Evolutionary conservation across 2,113 vertebrate species (phyloP), one percentile per base, ranked within the genome.

Genomic region (Chamaetylas fuelleborni): DNA sequence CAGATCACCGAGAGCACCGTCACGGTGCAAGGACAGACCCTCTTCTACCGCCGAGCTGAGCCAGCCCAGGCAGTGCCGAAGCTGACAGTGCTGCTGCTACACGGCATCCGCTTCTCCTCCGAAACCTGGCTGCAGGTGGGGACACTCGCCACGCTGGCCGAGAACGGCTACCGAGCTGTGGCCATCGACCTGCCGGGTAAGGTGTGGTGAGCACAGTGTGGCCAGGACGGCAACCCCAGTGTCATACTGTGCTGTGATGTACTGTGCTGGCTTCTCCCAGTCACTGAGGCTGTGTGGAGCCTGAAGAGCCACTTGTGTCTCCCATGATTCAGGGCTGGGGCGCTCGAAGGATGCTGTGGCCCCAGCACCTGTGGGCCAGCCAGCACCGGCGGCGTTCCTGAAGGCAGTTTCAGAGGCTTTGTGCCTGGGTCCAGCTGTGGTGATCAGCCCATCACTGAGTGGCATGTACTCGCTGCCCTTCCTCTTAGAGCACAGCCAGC

Each of bases 391-490:
- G 1, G 81, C 87, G 12, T 99, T 99, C 94, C 97, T 99, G 86
- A 98, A 97, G 50, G 97, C 97, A 1, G 98, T 99, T 93, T 98
- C 96, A 20, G 98, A 98, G 58, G 97, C 94, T 58, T 97, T 99
- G 96, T 53, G 96, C 62, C 95, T 99, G 83, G 97, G 95, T 18
- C 96, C 98, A 0, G 98, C 97, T 1, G 99, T 99, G 94, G 96
- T 99, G 95, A 95, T 99, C 97, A 99, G 99, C 96, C 99, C 99
- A 0, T 99, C 99, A 0, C 97, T 99, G 92, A 99, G 99, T 5
- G 99, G 99, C 92, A 99, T 99, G 99, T 99, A 99, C 93, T 99
- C 99, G 3, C 98, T 99, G 82, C 99, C 99, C 11, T 99, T 99
- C 98, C 98, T 99, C 80, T 95, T 98, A 10, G 97, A 98, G 87